Base-by-base conservation (phyloP, 1,140 invertebrate species). In the Zaprionus lachaisei region DNA sequence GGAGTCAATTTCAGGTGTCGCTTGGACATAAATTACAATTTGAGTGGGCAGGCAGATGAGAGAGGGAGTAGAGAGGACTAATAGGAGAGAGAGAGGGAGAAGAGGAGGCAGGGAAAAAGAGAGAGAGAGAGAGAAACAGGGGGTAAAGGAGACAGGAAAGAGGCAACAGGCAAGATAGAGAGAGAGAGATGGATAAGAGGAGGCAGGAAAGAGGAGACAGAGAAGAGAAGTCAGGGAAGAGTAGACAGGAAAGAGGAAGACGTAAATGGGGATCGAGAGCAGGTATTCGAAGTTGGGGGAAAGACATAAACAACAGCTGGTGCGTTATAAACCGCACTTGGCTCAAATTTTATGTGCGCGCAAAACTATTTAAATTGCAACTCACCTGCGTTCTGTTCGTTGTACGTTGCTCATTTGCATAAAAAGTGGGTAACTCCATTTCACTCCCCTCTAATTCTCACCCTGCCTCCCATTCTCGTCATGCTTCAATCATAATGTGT, bases 1-100 rank as follows among this genome's bases (percentile, higher is more conserved):
- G 84, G 60, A 90, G 84, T 89, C 84, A 84, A 87, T 87, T 84
- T 81, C 80, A 87, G 71, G 81, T 87, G 84, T 79, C 79, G 75
- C 71, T 60, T 61, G 68, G 67, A 89, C 84, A 89, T 89, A 89
- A 89, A 89, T 89, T 84, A 90, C 84, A 82, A 75, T 79, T 90
- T 84, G 72, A 81, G 71, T 84, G 80, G 70, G 74, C 71, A 68
- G 73, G 78, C 67, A 41, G 31, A 47, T 49, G 37, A 14, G 7
- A 62, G 5, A 49, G 57, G 31, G 2, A 2, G 9, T n/a, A 12
- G 9, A 9, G 1, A 7, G 15, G 57, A 7, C 7, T 12, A 17
- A 17, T 11, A 5, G 28, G n/a, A 24, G 4, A 5, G 20, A 5
- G 26, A 54, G 5, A 26, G 5, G 0, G 22, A 51, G 47, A n/a